Conservation (phyloP, 2,888 invertebrate genomes). For the Odontothrips loti region DNA sequence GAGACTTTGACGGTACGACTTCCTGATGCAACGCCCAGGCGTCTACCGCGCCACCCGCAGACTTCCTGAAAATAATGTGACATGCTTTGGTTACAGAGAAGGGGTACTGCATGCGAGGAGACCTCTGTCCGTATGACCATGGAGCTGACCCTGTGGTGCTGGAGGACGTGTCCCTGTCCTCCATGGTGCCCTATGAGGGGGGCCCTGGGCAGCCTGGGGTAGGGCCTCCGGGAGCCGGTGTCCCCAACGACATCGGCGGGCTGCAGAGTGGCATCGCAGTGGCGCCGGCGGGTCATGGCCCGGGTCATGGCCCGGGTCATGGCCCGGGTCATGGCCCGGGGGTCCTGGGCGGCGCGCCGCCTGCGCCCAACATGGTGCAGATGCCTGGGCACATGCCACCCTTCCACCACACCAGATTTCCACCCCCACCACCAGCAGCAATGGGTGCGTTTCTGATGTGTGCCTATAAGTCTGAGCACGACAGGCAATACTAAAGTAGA, state of each 20-base stretch:
- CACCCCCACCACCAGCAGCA: slow-evolving; percentile 40
- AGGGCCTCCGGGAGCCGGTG: background rate
- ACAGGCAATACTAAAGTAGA: background rate
- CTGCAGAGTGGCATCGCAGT: background rate
- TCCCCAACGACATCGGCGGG: background rate
- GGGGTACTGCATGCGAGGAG: slow-evolving; percentile 94
- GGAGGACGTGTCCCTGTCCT: slow-evolving; percentile 69
- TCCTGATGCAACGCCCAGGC: no score
- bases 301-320: background rate
- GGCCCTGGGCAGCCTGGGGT: background rate
- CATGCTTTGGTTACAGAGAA: slow-evolving; percentile 60
- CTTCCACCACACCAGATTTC: slow-evolving; percentile 40
- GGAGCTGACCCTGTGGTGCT: slow-evolving; percentile 93
- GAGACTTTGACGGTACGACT: slow-evolving; percentile 79
- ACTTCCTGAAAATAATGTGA: slow-evolving; percentile 4
- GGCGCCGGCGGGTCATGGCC: background rate
- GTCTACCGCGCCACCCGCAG: background rate
- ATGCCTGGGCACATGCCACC: slow-evolving; percentile 38
- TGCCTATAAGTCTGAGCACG: no score
- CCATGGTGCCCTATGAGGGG: slow-evolving; percentile 46
- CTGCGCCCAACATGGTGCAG: slow-evolving; percentile 24
- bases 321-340: background rate
- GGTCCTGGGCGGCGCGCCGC: background rate
- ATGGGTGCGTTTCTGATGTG: slow-evolving; percentile 37
- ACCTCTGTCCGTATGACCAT: slow-evolving; percentile 95